Conservation (phyloP, 2,113 vertebrate species). For the Rhabdomys dilectus region DNA sequence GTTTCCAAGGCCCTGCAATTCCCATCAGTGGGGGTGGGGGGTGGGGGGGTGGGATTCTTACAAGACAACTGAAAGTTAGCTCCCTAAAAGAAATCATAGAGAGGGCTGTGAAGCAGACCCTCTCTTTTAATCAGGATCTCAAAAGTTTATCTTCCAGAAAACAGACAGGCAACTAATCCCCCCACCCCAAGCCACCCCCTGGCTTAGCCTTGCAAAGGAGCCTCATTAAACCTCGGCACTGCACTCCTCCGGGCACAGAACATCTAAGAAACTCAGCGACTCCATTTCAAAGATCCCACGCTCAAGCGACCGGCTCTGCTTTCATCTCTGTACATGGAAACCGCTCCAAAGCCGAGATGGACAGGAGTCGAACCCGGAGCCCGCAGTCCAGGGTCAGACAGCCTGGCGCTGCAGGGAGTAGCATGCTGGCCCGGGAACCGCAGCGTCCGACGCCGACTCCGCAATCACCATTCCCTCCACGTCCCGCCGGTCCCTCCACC, state of each 20-base stretch:
- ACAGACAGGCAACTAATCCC: not conserved
- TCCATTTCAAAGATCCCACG: slow-evolving; percentile 47
- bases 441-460: not conserved
- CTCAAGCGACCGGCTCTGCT: not conserved
- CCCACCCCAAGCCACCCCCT: not conserved
- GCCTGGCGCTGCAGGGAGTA: not conserved
- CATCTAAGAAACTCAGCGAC: not conserved
- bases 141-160: not conserved
- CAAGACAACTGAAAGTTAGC: slow-evolving; percentile 51
- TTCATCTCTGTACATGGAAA: not conserved
- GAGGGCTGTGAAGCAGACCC: not conserved
- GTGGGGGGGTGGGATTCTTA: not conserved
- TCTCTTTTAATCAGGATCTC: not conserved
- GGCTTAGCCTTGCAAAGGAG: not conserved
- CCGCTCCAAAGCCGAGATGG: not conserved
- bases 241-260: not conserved
- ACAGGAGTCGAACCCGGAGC: not conserved
- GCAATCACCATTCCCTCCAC: slow-evolving; percentile 46
- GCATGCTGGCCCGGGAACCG: not conserved
- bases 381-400: not conserved
- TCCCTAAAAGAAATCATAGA: slow-evolving; percentile 13
- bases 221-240: not conserved
- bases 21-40: slow-evolving; percentile 33
- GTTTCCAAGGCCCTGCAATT: slow-evolving; percentile 66
- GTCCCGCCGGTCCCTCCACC: not conserved